These are phyloP conservation scores for Callipepla squamata DNA, from an alignment of 2,113 vertebrate genomes.

Conservation along the genomic window DNA sequence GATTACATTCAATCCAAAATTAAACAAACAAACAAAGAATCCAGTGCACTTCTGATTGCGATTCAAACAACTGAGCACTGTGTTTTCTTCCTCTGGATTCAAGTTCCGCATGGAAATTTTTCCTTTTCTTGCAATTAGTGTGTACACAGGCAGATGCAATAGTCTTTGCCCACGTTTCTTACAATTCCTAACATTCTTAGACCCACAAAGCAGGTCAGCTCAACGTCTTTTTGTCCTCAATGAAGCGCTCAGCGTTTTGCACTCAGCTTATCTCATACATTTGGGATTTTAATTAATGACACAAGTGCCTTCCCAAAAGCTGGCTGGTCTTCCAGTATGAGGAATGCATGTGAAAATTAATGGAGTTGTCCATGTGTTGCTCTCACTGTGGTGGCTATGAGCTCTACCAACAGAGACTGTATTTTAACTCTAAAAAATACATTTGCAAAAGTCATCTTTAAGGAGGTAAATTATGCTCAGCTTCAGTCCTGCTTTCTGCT, in stretches of 20 bases:
- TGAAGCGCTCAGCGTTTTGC: not conserved
- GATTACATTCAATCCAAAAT: not conserved
- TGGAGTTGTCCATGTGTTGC: not conserved
- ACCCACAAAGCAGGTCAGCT: not conserved
- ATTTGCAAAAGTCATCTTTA: slow-evolving; percentile 4
- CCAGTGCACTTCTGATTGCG: not conserved
- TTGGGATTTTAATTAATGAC: slow-evolving; percentile 36
- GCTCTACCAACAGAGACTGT: not conserved
- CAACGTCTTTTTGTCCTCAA: not conserved
- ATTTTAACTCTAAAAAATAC: not conserved
- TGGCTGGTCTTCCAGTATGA: not conserved
- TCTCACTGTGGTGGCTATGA: not conserved
- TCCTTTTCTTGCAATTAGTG: not conserved
- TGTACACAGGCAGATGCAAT: not conserved
- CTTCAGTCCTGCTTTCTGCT: slow-evolving; percentile 17
- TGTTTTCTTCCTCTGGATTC: not conserved
- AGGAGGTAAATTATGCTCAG: not conserved
- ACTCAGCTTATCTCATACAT: slow-evolving; percentile 2
- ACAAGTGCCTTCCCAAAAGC: slow-evolving; percentile 4
- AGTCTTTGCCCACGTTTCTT: not conserved
- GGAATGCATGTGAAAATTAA: not conserved
- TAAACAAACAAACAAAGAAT: not conserved
- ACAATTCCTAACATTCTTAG: not conserved
- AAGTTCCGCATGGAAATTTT: not conserved
- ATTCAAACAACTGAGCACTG: not conserved